These are phyloP conservation scores for Sorex maritimensis DNA, from an alignment of 2,797 vertebrate genomes.

Conservation along the genomic window DNA sequence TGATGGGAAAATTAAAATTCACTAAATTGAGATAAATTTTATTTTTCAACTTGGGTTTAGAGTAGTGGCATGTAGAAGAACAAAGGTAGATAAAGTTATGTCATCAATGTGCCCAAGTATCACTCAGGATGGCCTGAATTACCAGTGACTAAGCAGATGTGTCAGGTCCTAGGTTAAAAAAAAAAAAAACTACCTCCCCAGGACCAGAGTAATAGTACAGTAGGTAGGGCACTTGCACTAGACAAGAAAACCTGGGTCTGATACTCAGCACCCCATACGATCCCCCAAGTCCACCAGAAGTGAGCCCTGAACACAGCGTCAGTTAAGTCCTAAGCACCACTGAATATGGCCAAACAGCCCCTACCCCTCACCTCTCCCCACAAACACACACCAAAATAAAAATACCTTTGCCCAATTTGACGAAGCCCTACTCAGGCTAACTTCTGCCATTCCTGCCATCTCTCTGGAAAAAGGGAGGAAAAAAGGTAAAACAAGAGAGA, in stretches of 20 bases:
- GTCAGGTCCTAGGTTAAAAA: slow-evolving; percentile 3
- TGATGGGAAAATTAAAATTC: slow-evolving; percentile 33
- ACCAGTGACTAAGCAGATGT: not conserved
- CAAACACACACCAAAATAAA: too few species aligned
- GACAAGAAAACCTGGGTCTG: too few species aligned
- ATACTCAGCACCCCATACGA: too few species aligned
- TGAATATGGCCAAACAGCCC: too few species aligned
- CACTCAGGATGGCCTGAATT: not conserved
- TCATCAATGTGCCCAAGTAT: not conserved
- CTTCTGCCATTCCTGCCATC: not conserved
- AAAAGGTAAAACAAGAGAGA: not conserved
- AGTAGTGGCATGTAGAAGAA: not conserved
- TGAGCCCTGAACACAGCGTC: too few species aligned
- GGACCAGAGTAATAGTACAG: too few species aligned
- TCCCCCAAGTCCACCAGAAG: too few species aligned
- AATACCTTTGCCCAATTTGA: not conserved
- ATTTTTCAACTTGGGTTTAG: not conserved
- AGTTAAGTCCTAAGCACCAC: too few species aligned
- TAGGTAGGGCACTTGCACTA: too few species aligned
- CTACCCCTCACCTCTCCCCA: too few species aligned
- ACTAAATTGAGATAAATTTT: not conserved
- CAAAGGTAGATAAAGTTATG: not conserved
- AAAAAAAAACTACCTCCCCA: too few species aligned
- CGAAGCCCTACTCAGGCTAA: not conserved
- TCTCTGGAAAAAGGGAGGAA: not conserved